Conservation (phyloP, 2,113 vertebrate species). For the Osmerus mordax region DNA sequence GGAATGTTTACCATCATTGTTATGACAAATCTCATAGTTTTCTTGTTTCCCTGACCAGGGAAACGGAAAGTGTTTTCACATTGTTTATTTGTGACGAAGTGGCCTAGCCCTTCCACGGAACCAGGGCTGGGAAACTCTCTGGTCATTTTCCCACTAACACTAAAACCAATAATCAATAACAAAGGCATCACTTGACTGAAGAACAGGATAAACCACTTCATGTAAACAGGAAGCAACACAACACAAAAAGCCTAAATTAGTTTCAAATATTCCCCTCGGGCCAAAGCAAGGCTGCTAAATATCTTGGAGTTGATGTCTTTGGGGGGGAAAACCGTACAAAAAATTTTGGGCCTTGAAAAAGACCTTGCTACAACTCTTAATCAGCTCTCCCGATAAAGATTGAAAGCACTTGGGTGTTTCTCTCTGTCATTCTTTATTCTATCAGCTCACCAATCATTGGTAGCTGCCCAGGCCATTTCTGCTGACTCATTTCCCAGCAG, state of each 20-base stretch:
- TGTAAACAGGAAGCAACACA: not conserved
- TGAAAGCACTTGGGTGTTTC: not conserved
- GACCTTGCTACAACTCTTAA: not conserved
- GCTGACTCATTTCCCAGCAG: slow-evolving; percentile 25
- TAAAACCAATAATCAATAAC: not conserved
- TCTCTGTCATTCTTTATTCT: not conserved
- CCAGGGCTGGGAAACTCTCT: not conserved
- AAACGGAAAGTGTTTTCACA: not conserved
- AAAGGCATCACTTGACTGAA: not conserved
- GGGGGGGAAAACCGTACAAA: not conserved
- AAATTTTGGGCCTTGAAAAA: not conserved
- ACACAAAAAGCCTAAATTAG: not conserved
- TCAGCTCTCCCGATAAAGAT: not conserved
- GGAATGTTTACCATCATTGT: slow-evolving; percentile 5
- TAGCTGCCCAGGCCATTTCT: slow-evolving; percentile 3
- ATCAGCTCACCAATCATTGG: not conserved
- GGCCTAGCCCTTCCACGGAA: slow-evolving; percentile 8
- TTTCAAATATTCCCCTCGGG: not conserved
- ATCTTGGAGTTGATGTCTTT: not conserved
- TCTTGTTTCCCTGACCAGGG: slow-evolving; percentile 6
- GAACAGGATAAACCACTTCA: not conserved
- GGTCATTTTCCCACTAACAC: not conserved
- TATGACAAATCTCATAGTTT: not conserved
- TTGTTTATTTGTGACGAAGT: slow-evolving; percentile 13
- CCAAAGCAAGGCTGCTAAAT: not conserved